These are phyloP conservation scores for Tetanocera ferruginea DNA, from an alignment of 2,888 invertebrate genomes.

Conservation along the genomic window DNA sequence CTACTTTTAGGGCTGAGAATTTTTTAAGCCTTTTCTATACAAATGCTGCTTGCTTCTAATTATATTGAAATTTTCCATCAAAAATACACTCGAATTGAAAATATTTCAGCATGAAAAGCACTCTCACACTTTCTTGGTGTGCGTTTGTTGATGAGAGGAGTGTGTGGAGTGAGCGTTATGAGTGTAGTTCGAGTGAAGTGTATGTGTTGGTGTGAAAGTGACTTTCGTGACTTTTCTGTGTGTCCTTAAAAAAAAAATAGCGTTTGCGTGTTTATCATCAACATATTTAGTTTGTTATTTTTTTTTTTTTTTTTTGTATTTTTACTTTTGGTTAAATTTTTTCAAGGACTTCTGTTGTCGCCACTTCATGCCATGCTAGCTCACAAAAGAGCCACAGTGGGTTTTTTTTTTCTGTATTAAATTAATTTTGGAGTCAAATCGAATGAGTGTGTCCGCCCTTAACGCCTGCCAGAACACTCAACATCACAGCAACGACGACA, in stretches of 20 bases:
- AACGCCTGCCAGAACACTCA: too few relatives aligned
- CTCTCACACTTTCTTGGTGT: too few relatives aligned
- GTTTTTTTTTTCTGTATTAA: neutral
- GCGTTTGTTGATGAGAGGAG: neutral
- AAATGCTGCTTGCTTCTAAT: neutral
- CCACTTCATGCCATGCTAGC: neutral
- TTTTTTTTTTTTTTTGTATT: neutral
- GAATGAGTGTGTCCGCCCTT: too few relatives aligned
- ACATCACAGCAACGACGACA: too few relatives aligned
- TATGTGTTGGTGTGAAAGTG: neutral
- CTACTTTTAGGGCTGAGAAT: neutral
- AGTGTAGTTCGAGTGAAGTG: too few relatives aligned
- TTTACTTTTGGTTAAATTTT: too few relatives aligned
- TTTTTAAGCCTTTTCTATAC: slow-evolving; percentile 2
- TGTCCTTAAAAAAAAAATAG: neutral
- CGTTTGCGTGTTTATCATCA: slow-evolving; percentile 20
- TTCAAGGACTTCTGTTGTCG: neutral
- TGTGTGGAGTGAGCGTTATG: neutral
- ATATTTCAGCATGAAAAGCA: neutral
- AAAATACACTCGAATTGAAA: slow-evolving; percentile 13
- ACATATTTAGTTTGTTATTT: neutral
- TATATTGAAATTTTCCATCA: slow-evolving; percentile 6
- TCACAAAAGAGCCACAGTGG: neutral
- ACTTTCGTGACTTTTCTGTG: slow-evolving; percentile 19
- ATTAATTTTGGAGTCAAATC: too few relatives aligned